These are phyloP conservation scores for Charaxes varanes DNA, from an alignment of 1,140 invertebrate genomes.

Conservation along the genomic window DNA sequence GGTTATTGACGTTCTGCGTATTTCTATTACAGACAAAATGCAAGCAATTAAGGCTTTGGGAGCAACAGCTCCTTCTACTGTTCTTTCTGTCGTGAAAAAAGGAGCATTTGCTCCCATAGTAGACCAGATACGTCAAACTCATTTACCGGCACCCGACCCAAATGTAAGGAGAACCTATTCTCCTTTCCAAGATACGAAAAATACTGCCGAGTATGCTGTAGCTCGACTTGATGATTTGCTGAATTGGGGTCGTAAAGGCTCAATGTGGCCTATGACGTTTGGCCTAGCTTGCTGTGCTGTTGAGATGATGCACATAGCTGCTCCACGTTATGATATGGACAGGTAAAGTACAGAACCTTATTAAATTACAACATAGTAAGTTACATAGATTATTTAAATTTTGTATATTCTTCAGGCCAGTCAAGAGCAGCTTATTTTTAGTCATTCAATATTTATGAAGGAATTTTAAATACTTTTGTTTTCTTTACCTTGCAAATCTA, in stretches of 20 bases:
- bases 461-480: no score
- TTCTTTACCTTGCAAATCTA: no score
- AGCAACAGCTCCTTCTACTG: slow-evolving; percentile 42
- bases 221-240: slow-evolving; percentile 93
- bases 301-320: slow-evolving; percentile 99
- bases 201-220: slow-evolving; percentile 83
- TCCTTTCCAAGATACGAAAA: slow-evolving; percentile 85
- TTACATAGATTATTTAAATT: no score
- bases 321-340: slow-evolving; percentile 98
- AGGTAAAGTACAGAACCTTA: slow-evolving; percentile 53
- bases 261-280: slow-evolving; percentile 97
- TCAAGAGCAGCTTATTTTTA: no score
- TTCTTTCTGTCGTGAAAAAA: slow-evolving; percentile 52
- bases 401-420: no score
- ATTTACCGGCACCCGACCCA: slow-evolving; percentile 61
- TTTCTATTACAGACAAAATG: slow-evolving; percentile 45
- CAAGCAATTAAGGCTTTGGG: slow-evolving; percentile 58
- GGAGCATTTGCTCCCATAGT: slow-evolving; percentile 49
- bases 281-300: slow-evolving; percentile 98
- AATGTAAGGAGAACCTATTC: slow-evolving; percentile 59
- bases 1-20: slow-evolving; percentile 18
- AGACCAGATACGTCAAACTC: slow-evolving; percentile 60
- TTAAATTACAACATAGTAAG: no score
- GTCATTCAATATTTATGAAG: no score
- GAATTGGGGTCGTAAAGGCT: slow-evolving; percentile 95